Conservation (phyloP, 2,888 invertebrate species). For the Gymnocheta viridis region DNA sequence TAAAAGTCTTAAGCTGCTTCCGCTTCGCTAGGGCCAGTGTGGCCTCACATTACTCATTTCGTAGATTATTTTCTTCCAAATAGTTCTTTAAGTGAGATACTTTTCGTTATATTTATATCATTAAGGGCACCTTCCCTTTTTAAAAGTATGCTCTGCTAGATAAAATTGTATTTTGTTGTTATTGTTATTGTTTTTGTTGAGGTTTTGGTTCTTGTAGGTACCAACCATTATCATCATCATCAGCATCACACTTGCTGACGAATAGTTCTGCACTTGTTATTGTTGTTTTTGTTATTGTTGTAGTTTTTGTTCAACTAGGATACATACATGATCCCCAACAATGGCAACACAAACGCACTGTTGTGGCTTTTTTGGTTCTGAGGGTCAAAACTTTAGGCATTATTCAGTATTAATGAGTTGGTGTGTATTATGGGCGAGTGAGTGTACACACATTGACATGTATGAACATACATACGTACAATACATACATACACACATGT, state of each 20-base stretch:
- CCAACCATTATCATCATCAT: conserved; percentile 11
- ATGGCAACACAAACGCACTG: conserved; percentile 50
- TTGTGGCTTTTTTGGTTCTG: conserved; percentile 62
- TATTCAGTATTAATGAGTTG: conserved; percentile 23
- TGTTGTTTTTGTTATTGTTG: not conserved
- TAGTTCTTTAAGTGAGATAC: too few species aligned
- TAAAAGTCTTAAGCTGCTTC: too few species aligned
- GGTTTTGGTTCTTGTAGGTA: conserved; percentile 20
- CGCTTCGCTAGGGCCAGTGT: too few species aligned
- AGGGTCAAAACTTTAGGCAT: conserved; percentile 61
- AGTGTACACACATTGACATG: not conserved
- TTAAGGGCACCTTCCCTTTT: not conserved
- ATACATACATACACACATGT: not conserved
- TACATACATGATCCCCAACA: conserved; percentile 25
- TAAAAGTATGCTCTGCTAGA: not conserved
- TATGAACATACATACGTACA: too few species aligned
- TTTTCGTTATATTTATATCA: not conserved
- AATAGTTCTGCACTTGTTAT: not conserved
- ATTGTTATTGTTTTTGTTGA: not conserved
- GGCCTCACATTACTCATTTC: too few species aligned
- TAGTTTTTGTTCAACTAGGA: not conserved
- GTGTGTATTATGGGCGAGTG: not conserved
- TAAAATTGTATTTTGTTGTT: not conserved
- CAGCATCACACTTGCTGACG: not conserved
- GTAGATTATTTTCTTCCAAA: not conserved